phyloP scores from a whole-genome alignment of 1,140 invertebrate species.

The Acromyrmex charruanus region DNA sequence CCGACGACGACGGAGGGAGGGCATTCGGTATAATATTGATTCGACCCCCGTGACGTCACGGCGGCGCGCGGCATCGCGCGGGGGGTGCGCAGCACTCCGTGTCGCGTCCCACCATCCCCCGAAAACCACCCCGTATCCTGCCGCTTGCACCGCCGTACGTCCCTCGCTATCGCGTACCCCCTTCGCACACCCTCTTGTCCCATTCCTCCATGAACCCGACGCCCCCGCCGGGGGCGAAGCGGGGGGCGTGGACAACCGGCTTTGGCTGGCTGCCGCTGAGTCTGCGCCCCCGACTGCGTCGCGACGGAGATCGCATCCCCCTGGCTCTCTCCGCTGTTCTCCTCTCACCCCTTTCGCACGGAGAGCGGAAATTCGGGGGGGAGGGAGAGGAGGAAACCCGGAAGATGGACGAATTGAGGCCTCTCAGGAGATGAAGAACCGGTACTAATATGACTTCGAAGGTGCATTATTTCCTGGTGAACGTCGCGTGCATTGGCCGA shows the following conservation, averaged over 20 bases:
- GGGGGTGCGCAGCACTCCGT: constrained; percentile 65
- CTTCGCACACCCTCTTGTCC: background rate
- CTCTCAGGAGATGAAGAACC: constrained; percentile 36
- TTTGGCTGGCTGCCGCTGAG: constrained; percentile 74
- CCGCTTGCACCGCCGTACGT: constrained; percentile 1
- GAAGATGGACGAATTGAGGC: background rate
- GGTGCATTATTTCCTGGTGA: constrained; percentile 38
- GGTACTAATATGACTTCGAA: background rate
- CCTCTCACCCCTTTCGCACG: constrained; percentile 7
- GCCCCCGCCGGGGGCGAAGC: constrained; percentile 59
- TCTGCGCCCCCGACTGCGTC: constrained; percentile 74
- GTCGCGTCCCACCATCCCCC: background rate
- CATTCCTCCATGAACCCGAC: background rate
- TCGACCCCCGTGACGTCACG: constrained; percentile 83
- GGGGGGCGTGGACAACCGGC: constrained; percentile 79
- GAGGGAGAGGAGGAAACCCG: background rate
- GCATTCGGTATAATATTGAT: constrained; percentile 82
- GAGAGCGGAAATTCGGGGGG: constrained; percentile 37
- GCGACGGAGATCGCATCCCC: constrained; percentile 13
- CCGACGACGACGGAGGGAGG: constrained; percentile 67
- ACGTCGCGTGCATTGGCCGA: background rate
- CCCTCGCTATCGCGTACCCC: constrained; percentile 27
- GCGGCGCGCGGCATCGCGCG: constrained; percentile 42
- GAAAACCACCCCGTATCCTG: background rate
- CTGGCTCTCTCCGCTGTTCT: background rate